Conservation (phyloP, 1,140 invertebrate species). For the Cotesia glomerata region DNA sequence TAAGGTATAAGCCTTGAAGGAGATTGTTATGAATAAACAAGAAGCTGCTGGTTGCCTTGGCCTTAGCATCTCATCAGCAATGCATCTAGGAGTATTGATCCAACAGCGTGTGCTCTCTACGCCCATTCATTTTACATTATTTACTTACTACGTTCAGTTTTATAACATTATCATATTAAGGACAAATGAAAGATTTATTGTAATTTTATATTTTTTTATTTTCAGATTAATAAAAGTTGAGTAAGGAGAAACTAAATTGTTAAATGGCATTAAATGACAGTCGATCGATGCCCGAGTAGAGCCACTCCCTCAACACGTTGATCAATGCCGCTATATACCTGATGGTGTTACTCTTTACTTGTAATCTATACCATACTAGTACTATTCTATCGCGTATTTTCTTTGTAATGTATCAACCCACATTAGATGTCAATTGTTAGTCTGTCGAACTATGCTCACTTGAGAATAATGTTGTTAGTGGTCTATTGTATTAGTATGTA, state of each 20-base stretch:
- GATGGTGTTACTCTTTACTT: neutral
- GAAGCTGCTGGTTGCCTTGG: neutral
- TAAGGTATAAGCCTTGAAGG: too few relatives aligned
- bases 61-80: conserved; percentile 4
- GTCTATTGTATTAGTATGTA: neutral
- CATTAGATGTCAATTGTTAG: too few relatives aligned
- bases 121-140: neutral
- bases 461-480: neutral
- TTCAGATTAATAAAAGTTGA: neutral
- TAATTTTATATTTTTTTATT: neutral
- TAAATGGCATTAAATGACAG: conserved; percentile 11
- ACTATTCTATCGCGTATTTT: neutral
- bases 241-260: neutral
- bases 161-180: too few relatives aligned
- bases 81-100: conserved; percentile 6
- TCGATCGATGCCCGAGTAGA: conserved; percentile 9
- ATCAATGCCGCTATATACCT: conserved; percentile 8
- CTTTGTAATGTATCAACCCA: too few relatives aligned
- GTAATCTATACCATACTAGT: neutral
- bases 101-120: neutral
- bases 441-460: neutral
- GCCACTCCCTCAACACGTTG: conserved; percentile 19
- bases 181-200: neutral
- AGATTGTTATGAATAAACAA: too few relatives aligned
- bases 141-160: too few relatives aligned